Evolutionary conservation across 2,113 vertebrate genomes (phyloP).

Genomic region (Pao palembangensis): DNA sequence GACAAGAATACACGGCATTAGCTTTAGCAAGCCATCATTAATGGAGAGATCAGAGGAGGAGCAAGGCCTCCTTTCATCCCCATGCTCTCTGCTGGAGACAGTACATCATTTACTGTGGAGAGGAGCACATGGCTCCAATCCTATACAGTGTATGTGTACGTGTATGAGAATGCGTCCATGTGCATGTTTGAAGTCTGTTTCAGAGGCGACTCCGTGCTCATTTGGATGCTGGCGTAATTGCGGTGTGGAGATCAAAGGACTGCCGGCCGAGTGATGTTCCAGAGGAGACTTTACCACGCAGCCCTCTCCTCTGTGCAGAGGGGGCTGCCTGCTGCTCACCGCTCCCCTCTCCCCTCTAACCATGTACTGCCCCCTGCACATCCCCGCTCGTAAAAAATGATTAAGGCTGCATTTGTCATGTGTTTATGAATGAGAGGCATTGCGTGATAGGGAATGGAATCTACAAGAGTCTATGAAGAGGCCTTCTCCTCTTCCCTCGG

Average conservation of each 20-base stretch:
- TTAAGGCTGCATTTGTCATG: constrained; percentile 99
- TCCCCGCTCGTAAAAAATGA: constrained; percentile 99
- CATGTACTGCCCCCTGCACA: constrained; percentile 93
- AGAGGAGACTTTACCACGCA: constrained; percentile 93
- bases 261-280: constrained; percentile 93
- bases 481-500: constrained; percentile 71
- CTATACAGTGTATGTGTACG: constrained; percentile 56
- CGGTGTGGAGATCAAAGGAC: constrained; percentile 95
- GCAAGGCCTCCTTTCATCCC: constrained; percentile 72
- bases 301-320: constrained; percentile 91
- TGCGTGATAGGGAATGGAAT: constrained; percentile 92
- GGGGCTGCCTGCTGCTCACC: constrained; percentile 91
- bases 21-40: constrained; percentile 71
- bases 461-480: constrained; percentile 84
- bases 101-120: constrained; percentile 71
- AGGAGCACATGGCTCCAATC: constrained; percentile 72
- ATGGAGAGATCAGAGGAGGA: constrained; percentile 73
- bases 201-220: constrained; percentile 78
- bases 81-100: constrained; percentile 72
- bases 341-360: constrained; percentile 93
- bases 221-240: constrained; percentile 93
- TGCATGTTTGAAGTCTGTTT: constrained; percentile 78
- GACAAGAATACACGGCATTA: constrained; percentile 68
- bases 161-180: constrained; percentile 70
- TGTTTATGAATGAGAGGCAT: constrained; percentile 97